Percentiles rank a stretch among this genome's conserved stretches.
Conservation (phyloP, 2,797 vertebrate species). For the Takifugu rubripes region DNA sequence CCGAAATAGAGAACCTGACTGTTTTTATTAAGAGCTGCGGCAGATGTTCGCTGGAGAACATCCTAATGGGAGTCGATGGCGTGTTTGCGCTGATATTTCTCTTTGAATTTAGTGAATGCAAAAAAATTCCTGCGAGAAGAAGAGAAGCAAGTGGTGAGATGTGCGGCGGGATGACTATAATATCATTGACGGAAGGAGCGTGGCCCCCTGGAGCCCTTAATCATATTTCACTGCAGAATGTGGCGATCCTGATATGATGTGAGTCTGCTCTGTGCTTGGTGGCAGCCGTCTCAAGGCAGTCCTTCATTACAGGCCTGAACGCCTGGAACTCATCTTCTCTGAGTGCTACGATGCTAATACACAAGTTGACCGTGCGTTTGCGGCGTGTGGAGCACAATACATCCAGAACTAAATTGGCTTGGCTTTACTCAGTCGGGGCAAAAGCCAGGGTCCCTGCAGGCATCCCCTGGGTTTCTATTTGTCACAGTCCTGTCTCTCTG, state of each 20-base stretch:
- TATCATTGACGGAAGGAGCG: conserved; percentile 54
- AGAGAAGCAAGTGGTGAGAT: conserved; percentile 36
- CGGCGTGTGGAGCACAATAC: conserved; percentile 33
- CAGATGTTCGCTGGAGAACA: conserved; percentile 37
- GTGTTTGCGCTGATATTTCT: conserved; percentile 42
- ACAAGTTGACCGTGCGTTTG: conserved; percentile 30
- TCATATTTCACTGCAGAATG: conserved; percentile 55
- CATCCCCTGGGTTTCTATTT: conserved; percentile 73
- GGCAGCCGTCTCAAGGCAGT: conserved; percentile 49
- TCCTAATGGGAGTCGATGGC: conserved; percentile 36
- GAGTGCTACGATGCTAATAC: conserved; percentile 56
- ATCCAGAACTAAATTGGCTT: conserved; percentile 43
- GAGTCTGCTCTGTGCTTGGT: conserved; percentile 47
- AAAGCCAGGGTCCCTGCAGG: conserved; percentile 51
- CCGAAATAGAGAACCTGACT: conserved; percentile 43
- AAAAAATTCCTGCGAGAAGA: conserved; percentile 32
- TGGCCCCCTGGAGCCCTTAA: conserved; percentile 45
- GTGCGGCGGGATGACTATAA: conserved; percentile 38
- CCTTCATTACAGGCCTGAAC: conserved; percentile 32
- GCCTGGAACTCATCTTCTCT: conserved; percentile 65
- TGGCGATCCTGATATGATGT: conserved; percentile 50
- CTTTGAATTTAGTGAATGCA: conserved; percentile 45
- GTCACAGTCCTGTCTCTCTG: conserved; percentile 47
- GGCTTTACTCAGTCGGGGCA: conserved; percentile 49
- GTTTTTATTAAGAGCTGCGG: conserved; percentile 38